Evolutionary conservation across 2,888 invertebrate species (phyloP).

Genomic region (Trachelus troglodyta): DNA sequence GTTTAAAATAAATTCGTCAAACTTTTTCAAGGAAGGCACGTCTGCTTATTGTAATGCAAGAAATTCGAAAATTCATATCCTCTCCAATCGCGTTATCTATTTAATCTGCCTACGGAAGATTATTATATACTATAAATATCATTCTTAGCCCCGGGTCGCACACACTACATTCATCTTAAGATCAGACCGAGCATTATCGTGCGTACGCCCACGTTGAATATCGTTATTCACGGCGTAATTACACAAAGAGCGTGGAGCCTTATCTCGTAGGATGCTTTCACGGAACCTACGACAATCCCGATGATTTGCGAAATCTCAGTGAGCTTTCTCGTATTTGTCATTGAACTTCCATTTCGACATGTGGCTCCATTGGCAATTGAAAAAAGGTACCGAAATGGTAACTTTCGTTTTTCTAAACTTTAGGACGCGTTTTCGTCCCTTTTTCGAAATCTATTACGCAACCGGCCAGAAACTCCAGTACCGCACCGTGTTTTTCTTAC

Average conservation of each 20-base stretch:
- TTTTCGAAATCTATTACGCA: too few species aligned
- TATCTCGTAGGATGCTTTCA: constrained; percentile 15
- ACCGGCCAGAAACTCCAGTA: too few species aligned
- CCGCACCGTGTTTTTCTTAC: too few species aligned
- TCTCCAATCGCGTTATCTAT: constrained; percentile 36
- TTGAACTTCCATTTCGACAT: neutral
- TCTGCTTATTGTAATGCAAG: neutral
- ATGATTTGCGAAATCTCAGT: constrained; percentile 1
- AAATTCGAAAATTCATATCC: constrained; percentile 35
- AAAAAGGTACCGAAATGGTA: too few species aligned
- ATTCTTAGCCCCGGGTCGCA: constrained; percentile 35
- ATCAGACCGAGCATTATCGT: constrained; percentile 20
- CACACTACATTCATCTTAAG: constrained; percentile 30
- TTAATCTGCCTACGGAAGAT: constrained; percentile 32
- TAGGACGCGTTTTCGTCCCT: too few species aligned
- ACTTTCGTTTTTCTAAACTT: too few species aligned
- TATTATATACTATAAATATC: constrained; percentile 38
- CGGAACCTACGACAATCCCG: neutral
- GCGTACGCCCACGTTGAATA: constrained; percentile 31
- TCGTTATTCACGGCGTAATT: constrained; percentile 39
- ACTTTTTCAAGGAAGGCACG: neutral
- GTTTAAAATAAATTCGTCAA: neutral
- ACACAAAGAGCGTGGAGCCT: constrained; percentile 23
- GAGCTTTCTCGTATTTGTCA: neutral
- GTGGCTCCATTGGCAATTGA: neutral